Evolutionary conservation across 2,113 vertebrate species (phyloP), one percentile per base, ranked within the genome.

Genomic region (Nyctibius bracteatus): DNA sequence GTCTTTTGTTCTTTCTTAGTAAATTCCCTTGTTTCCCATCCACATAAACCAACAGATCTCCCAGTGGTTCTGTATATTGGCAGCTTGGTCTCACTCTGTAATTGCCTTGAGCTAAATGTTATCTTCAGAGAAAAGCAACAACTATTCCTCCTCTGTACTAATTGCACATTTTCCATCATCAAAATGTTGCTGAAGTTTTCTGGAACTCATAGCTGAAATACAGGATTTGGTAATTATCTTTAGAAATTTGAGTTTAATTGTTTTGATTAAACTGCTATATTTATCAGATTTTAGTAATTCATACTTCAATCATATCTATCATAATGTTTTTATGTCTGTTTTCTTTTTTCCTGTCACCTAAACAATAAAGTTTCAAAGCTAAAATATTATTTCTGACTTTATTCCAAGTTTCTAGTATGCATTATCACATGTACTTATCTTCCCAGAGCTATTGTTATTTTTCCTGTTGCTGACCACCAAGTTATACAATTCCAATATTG

Each of bases 391-490:
- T 71, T 90, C 46, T 90, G 59, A 75, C 58, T 75, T 82, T 59
- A 44, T 83, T 85, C 61, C 49, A 77, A 67, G 61, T 67, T 66
- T 67, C n/a, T 68, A 41, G 4, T 21, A 67, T 70, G 17, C 15
- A 59, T 82, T 91, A 86, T 81, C 78, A 37, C 27, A 41, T 10
- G 39, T 74, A 63, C 46, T 93, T 90, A 80, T 80, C 63, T 94
- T 91, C 77, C 77, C 73, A 91, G 73, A 86, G 41, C 66, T 83
- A 63, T 46, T 92, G 83, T 65, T 97, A n/a, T 61, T 95, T 81
- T 88, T 93, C 72, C 80, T 92, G 62, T 91, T 93, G 35, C 92
- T 92, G 63, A 93, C 89, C 84, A 95, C 83, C 52, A 94, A 92
- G 74, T 94, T 93, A 90, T 57, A 82, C 79, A 88, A 91, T 80